These are phyloP conservation scores for Haliaeetus albicilla DNA, from an alignment of 2,797 vertebrate genomes.

Conservation along the genomic window DNA sequence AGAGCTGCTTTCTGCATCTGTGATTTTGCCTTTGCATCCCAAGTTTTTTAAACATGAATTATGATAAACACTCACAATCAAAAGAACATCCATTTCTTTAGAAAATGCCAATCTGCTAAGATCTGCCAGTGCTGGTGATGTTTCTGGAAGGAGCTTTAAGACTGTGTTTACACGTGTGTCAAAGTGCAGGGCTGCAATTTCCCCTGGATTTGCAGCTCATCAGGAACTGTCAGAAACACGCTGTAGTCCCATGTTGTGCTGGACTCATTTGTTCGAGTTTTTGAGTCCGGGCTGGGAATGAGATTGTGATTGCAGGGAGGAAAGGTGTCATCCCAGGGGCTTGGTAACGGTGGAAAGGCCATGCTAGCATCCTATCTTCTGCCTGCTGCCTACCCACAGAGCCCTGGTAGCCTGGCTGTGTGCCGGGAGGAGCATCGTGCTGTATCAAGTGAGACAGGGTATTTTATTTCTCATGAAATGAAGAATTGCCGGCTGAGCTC, in stretches of 20 bases:
- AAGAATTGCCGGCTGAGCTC: not conserved
- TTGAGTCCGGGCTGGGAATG: not conserved
- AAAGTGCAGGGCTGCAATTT: not conserved
- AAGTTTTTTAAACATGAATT: not conserved
- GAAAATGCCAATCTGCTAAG: not conserved
- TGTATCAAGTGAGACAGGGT: fast-evolving
- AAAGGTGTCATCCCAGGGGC: not conserved
- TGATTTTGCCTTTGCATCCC: not conserved
- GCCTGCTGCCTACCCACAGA: not conserved
- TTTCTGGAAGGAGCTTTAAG: not conserved
- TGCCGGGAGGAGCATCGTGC: fast-evolving
- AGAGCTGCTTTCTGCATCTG: not conserved
- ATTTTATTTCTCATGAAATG: not conserved
- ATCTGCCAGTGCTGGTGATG: fast-evolving
- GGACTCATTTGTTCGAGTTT: not conserved
- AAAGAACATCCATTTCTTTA: not conserved
- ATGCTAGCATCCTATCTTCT: not conserved
- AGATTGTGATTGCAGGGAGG: fast-evolving
- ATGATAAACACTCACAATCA: not conserved
- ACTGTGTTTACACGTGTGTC: fast-evolving
- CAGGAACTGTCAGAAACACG: fast-evolving
- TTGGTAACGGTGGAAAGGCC: not conserved
- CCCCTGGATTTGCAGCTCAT: not conserved
- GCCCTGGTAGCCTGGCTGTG: fast-evolving
- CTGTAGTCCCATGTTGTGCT: fast-evolving